A percentile compares a stretch with the other conserved stretches of the same genome.
Conservation (phyloP, 2,888 invertebrate genomes). For the Diarsia brunnea region DNA sequence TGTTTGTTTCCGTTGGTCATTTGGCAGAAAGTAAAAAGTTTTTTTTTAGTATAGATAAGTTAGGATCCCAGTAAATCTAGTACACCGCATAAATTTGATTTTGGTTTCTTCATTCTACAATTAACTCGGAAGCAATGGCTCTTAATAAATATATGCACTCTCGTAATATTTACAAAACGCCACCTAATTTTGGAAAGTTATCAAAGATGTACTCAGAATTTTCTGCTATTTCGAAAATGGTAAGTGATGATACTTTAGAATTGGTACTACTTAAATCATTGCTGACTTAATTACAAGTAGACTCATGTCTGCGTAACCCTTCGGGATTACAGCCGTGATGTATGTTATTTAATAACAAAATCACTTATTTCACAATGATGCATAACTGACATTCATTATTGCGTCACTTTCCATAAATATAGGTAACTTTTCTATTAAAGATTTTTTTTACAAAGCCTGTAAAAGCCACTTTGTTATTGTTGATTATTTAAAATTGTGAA, state of each 20-base stretch:
- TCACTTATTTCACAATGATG: too few species aligned
- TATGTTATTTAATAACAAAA: too few species aligned
- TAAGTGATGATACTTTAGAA: conserved; percentile 75
- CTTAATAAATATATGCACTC: conserved; percentile 96
- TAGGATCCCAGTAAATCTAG: not conserved
- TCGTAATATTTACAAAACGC: conserved; percentile 96
- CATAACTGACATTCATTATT: too few species aligned
- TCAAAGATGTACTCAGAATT: conserved; percentile 95
- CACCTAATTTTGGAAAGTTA: conserved; percentile 96
- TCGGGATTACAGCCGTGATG: too few species aligned
- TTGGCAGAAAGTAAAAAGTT: not conserved
- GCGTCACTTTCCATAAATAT: too few species aligned
- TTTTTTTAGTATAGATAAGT: not conserved
- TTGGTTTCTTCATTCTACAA: not conserved
- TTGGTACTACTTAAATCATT: not conserved
- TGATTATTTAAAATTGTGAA: not conserved
- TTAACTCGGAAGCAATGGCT: conserved; percentile 84
- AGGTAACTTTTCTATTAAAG: too few species aligned
- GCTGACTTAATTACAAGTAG: not conserved
- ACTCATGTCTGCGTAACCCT: not conserved
- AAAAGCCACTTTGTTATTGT: not conserved
- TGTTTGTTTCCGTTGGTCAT: not conserved
- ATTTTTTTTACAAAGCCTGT: not conserved
- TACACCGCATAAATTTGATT: not conserved
- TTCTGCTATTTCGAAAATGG: conserved; percentile 92